Base-by-base conservation (phyloP, 2,888 invertebrate species). In the Ommatoiulus sabulosus region DNA sequence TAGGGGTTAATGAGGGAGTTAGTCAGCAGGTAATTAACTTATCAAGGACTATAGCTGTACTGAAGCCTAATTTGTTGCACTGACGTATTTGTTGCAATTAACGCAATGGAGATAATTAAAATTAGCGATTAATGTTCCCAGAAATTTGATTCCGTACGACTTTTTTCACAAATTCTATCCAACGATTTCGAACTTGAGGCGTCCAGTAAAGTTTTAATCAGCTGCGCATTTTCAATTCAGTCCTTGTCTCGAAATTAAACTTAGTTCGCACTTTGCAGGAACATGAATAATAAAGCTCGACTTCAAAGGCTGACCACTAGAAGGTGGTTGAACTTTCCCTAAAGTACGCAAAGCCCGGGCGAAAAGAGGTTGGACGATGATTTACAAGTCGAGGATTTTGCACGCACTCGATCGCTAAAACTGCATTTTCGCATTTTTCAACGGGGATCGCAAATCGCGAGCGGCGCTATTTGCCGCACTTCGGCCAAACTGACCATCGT, bases 301-400 rank as follows among this genome's bases (percentile, higher is more conserved):
- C 57, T 57, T 57, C 5, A 57, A 17, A 63, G 63, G 63, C 24
- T 72, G 72, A 72, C 72, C 72, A 72, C 24, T 72, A 3, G 24
- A 72, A 24, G 72, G 72, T 72, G 72, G 72, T 24, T 72, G 72
- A 72, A 72, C 72, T 72, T 20, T 72, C 24, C 72, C 2, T 15
- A 63, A 63, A 63, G 20, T 63, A 20, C 63, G n/a, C 63, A 7
- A 24, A 24, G 24, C 6, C 20, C 24, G 10, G 48, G 57, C n/a
- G 3, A 10, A 57, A 57, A 15, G 48, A 48, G 48, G 12, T n/a
- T 24, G 72, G 20, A 24, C 72, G 72, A 17, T 63, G 63, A 63
- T 63, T 63, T 63, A 63, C n/a, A 63, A 63, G 63, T 63, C n/a
- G 20, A 17, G 63, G 72, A 72, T 72, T 72, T 72, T 57, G 17